Evolutionary conservation across 2,888 invertebrate genomes (phyloP).

Genomic region (Antitype chi): DNA sequence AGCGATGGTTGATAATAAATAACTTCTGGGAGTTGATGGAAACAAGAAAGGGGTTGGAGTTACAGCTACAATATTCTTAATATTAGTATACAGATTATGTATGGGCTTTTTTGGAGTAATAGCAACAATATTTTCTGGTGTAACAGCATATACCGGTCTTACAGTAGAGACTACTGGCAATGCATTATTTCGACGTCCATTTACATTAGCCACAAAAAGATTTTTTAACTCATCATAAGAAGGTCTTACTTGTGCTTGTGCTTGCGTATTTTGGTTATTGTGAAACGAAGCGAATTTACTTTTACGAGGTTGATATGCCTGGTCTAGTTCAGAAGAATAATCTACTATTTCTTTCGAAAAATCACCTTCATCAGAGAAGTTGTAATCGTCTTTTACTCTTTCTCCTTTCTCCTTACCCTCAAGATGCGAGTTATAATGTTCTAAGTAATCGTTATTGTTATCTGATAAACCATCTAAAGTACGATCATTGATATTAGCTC

Average conservation of each 20-base stretch:
- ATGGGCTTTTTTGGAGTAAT: constrained; percentile 74
- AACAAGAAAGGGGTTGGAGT: constrained; percentile 50
- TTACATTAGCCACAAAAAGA: constrained; percentile 73
- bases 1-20: constrained; percentile 81
- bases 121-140: constrained; percentile 77
- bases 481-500: constrained; percentile 40
- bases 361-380: constrained; percentile 72
- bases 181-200: constrained; percentile 67
- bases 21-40: constrained; percentile 73
- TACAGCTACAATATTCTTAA: constrained; percentile 69
- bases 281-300: constrained; percentile 75
- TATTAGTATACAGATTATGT: constrained; percentile 76
- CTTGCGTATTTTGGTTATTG: constrained; percentile 43
- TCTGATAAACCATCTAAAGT: constrained; percentile 53
- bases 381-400: constrained; percentile 66
- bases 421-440: constrained; percentile 38
- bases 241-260: constrained; percentile 71
- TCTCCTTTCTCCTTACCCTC: constrained; percentile 24
- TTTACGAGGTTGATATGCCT: constrained; percentile 76
- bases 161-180: constrained; percentile 70
- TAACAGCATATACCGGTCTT: constrained; percentile 72
- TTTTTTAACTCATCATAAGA: constrained; percentile 77
- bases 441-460: constrained; percentile 56
- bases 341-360: constrained; percentile 82
- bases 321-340: constrained; percentile 78